Evolutionary conservation across 2,797 vertebrate genomes (phyloP), one percentile per base, ranked within the genome.

Genomic region (Sebastes reedi): DNA sequence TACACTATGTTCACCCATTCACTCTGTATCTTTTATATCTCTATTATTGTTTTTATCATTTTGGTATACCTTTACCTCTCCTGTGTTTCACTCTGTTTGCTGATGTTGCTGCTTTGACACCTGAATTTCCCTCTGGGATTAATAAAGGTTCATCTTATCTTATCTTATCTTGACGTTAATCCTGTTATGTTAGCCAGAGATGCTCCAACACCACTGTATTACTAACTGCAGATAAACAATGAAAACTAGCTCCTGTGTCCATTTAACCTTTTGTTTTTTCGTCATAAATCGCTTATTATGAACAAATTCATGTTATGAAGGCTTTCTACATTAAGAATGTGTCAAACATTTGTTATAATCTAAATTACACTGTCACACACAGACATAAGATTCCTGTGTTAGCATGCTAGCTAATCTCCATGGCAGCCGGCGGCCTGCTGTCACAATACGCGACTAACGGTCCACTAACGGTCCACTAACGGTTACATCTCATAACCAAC

Each of bases 401-500:
- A 94, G 90, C 88, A 86, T 88, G 90, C 87, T 93, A 93, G 90
- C 88, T 93, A 93, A 88, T 93, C 89, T 86, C 89, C 85, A 90
- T 86, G 87, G 88, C 82, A 91, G 13, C 90, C 75, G 72, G 79
- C 75, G 91, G 85, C 91, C 92, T 74, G 5, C 72, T 2, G 72
- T 61, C 62, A 77, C 59, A 78, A 80, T 55, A 30, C 66, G 46
- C 39, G 67, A 67, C 34, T 71, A 85, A 85, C 81, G 70, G 83
- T 4, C 39, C 61, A 58, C 32, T 72, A 85, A 85, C 81, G 70
- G 83, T 4, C 56, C 55, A 4, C 34, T 36, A 36, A 39, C 36
- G 72, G 83, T 4, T 58, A 52, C 87, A 25, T 46, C 64, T 52
- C 32, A 11, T 16, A 65, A 81, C 58, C 77, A 75, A 76, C 83